Evolutionary conservation across 64 coral and sea anemone genomes (phyloP).

Genomic region (Montipora sp.): DNA sequence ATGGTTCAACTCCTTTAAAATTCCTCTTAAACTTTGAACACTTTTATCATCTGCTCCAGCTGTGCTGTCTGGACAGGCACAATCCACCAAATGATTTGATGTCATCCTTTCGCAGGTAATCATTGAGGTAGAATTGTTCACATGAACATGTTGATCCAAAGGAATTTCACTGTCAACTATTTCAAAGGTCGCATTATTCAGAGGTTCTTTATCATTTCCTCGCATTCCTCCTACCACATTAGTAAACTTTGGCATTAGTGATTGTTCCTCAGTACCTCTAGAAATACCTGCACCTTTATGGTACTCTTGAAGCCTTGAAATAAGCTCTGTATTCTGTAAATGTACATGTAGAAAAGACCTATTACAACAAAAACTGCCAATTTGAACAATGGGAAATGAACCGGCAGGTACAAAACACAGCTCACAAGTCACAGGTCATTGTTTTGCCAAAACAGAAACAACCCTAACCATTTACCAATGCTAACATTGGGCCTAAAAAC

Average conservation of each 20-base stretch:
- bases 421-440: no score
- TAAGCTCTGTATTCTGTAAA: slow-evolving; percentile 60
- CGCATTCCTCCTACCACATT: not conserved
- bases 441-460: no score
- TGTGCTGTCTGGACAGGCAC: slow-evolving; percentile 20
- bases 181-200: slow-evolving; percentile 34
- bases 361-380: no score
- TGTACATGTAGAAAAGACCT: not conserved
- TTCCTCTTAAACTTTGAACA: not conserved
- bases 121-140: not conserved
- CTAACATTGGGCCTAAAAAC: no score
- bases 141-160: slow-evolving; percentile 33
- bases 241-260: not conserved
- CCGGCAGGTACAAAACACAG: no score
- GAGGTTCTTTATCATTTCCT: not conserved
- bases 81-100: not conserved
- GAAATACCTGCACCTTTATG: not conserved
- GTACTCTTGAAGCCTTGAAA: slow-evolving; percentile 52
- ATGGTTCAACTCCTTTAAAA: slow-evolving; percentile 12
- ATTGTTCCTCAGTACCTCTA: not conserved
- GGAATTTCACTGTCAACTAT: slow-evolving; percentile 28
- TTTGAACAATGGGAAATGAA: no score
- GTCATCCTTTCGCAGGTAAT: not conserved
- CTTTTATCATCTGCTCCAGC: not conserved
- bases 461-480: no score